Percentiles rank a stretch among this genome's conserved stretches.
Conservation (phyloP, 2,888 invertebrate species). For the Chironomus tentans region DNA sequence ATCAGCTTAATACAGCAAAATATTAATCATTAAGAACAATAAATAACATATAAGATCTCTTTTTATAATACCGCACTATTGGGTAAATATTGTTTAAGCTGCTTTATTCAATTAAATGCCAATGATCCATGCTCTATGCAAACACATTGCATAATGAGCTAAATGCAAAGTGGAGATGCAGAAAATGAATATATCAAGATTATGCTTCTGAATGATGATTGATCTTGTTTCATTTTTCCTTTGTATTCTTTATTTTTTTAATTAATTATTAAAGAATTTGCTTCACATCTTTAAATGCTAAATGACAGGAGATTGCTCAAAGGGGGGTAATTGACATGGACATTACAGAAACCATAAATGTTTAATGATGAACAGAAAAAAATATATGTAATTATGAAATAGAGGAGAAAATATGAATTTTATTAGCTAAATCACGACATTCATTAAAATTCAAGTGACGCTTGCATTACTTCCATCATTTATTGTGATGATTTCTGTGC, state of each 20-base stretch:
- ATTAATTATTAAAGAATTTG: too few relatives aligned
- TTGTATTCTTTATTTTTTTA: neutral
- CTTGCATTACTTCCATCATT: too few relatives aligned
- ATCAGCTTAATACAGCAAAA: neutral
- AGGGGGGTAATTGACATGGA: neutral
- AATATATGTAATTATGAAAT: too few relatives aligned
- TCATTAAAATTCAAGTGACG: neutral
- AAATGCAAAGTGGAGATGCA: neutral
- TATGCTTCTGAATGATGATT: neutral
- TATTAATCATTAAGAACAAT: neutral
- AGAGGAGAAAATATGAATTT: too few relatives aligned
- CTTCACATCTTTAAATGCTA: neutral
- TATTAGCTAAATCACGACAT: neutral
- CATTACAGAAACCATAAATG: neutral
- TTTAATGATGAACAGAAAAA: neutral
- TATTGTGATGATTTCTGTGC: too few relatives aligned
- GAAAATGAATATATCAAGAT: neutral
- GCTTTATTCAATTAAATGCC: neutral
- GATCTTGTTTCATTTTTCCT: neutral
- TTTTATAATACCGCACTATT: neutral
- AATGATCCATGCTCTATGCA: neutral
- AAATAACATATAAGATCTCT: neutral
- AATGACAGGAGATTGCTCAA: neutral
- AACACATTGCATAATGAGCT: neutral
- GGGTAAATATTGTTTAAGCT: neutral